Evolutionary conservation across 2,113 vertebrate genomes (phyloP), one percentile per base, ranked within the genome.

Genomic region (Gymnogyps californianus): DNA sequence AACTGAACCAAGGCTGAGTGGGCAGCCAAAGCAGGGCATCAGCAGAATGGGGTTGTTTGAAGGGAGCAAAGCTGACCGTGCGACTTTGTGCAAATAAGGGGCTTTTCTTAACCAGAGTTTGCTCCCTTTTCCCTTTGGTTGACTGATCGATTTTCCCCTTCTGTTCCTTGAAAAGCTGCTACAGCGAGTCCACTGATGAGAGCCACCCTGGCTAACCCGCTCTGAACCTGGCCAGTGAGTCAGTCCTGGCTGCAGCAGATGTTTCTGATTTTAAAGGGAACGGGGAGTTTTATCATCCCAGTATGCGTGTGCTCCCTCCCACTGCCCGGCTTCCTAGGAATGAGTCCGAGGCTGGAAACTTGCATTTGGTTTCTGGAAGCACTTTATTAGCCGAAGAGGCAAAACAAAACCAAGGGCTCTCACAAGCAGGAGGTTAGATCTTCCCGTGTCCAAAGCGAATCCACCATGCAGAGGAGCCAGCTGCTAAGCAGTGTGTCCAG

Each of bases 261-360:
- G 92, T 95, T 98, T 97, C 97, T 97, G 79, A 89, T 96, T 97
- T 93, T 87, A 91, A 87, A 87, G 83, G 80, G 83, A 95, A 72
- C 5, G 31, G n/a, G 72, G 90, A 96, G 18, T 96, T 98, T 90
- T 97, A 81, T 85, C 94, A 90, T 92, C 76, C 82, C 72, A 70
- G 58, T 89, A 29, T 34, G 88, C 10, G 7, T 94, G 58, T 87
- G 57, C 93, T 97, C 94, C 80, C 49, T 97, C 80, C 82, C 47
- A n/a, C 83, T 93, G 78, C 79, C 76, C 13, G 5, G 2, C 66
- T 95, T 38, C 40, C 6, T 21, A 52, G 83, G 51, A 75, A 26
- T 29, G 20, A 88, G 24, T 66, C 46, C 0, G 34, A 59, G 67
- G 38, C 75, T 95, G 87, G 71, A 90, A 96, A 88, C 10, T 28